Evolutionary conservation across 2,888 invertebrate genomes (phyloP), one percentile per base, ranked within the genome.

Genomic region (Calameuta pallipes): DNA sequence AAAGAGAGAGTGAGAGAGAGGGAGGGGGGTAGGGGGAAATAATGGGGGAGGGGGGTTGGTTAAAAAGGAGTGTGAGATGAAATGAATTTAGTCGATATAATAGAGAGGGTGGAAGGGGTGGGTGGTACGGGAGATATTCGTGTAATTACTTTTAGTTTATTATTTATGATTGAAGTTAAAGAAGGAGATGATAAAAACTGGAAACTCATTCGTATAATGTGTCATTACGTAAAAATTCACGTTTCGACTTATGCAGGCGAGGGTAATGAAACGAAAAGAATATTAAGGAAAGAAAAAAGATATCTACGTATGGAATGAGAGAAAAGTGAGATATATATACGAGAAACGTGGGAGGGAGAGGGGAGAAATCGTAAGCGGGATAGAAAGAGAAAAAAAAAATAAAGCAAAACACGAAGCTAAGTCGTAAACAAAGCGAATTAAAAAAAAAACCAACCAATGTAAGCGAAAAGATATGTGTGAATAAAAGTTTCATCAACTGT

Each of bases 391-490:
- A 41, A 37, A 56, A 41, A 15, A 56, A 23, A 36, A 36, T 36
- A 12, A 23, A 41, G 23, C 23, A 41, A 23, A 56, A 56, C 23
- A 56, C 56, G 56, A 56, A 56, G 23, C 23, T 23, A 23, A 56
- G 56, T 56, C 56, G 56, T 56, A 56, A 23, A 23, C 1, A 0
- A 56, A 23, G 56, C 56, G 56, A 56, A 56, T 56, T 6, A 56
- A 56, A 56, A 56, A 56, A 41, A 56, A 56, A 56, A 41, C 13
- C 41, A 56, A 56, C 23, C 84, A 82, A 90, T 91, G 91, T 91
- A 91, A 91, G 91, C 90, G 87, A 89, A 89, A 56, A 23, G 88
- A 89, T 90, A 88, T 90, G 91, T 91, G 91, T 91, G 91, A 91
- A 91, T 91, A 91, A 91, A 78, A 91, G 89, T 91, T 90, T 89